Evolutionary conservation across 1,140 invertebrate genomes (phyloP).

Genomic region (Euschistus heros): DNA sequence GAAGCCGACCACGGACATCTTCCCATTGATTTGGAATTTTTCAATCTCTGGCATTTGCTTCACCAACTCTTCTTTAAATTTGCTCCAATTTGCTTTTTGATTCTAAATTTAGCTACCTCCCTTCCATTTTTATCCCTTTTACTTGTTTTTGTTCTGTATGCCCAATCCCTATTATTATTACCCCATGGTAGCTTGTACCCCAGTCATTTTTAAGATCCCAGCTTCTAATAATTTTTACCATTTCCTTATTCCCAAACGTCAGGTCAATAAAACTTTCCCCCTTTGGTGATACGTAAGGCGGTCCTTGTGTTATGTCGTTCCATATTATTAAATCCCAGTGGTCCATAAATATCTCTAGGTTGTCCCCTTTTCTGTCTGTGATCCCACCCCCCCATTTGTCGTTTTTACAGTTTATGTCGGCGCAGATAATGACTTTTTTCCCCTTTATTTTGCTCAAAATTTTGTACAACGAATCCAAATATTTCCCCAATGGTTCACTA

Average conservation of each 20-base stretch:
- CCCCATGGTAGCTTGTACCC: background rate
- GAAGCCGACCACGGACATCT: background rate
- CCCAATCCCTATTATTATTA: background rate
- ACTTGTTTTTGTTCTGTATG: too few relatives aligned
- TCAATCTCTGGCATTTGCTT: background rate
- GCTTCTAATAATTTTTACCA: background rate
- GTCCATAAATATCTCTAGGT: background rate
- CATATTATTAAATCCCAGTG: background rate
- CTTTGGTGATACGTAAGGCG: background rate
- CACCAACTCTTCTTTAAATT: background rate
- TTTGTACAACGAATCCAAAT: too few relatives aligned
- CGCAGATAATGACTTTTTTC: background rate
- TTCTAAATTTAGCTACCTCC: background rate
- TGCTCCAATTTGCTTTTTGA: background rate
- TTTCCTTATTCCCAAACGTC: background rate
- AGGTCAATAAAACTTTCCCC: background rate
- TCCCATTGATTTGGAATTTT: background rate
- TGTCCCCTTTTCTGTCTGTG: background rate
- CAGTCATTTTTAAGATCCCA: background rate
- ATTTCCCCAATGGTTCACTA: too few relatives aligned
- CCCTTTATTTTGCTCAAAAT: too few relatives aligned
- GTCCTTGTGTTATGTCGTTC: background rate
- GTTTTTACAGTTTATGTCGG: background rate
- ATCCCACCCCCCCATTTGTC: background rate
- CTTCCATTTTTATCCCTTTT: background rate